Evolutionary conservation across 2,797 vertebrate species (phyloP), one percentile per base, ranked within the genome.

Genomic region (Arrhamphus sclerolepis): DNA sequence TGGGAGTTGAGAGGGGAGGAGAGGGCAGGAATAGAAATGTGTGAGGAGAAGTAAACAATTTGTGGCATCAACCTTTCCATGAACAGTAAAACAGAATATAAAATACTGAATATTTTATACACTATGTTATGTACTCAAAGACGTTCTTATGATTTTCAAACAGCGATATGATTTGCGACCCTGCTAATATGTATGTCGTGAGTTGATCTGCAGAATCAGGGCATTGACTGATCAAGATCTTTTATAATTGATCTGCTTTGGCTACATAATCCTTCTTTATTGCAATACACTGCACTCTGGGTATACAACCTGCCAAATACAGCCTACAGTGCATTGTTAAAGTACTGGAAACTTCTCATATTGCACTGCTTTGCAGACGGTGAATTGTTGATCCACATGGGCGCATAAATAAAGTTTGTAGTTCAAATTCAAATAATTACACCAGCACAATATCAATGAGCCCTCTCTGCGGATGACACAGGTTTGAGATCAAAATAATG

Each of bases 341-440:
- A 82, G 69, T 68, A 41, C 66, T 67, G 69, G 70, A 78, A 78
- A 63, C 70, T 78, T 84, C 77, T 56, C 43, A 41, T 43, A 51
- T 68, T 39, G 50, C 64, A 53, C 29, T n/a, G 62, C 63, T 82
- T 69, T 64, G 19, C 52, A 55, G 46, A 38, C 39, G 63, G 48
- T 34, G 7, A 66, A 51, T 56, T 57, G 50, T 53, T 50, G 62
- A 53, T 46, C 7, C 14, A 39, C 62, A 73, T 20, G 11, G 44
- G 62, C 55, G 39, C 72, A 75, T 18, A 50, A 57, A 62, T 62
- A 57, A 62, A 67, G 49, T 13, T 49, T 46, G 52, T 55, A 56
- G 21, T 62, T 53, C 22, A 65, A 58, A 50, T 19, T 49, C 68
- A 63, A 22, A 70, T 13, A 26, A 55, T 31, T 18, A 49, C 14